These are phyloP conservation scores for Cenopis cana DNA, from an alignment of 2,888 invertebrate genomes.

Conservation along the genomic window DNA sequence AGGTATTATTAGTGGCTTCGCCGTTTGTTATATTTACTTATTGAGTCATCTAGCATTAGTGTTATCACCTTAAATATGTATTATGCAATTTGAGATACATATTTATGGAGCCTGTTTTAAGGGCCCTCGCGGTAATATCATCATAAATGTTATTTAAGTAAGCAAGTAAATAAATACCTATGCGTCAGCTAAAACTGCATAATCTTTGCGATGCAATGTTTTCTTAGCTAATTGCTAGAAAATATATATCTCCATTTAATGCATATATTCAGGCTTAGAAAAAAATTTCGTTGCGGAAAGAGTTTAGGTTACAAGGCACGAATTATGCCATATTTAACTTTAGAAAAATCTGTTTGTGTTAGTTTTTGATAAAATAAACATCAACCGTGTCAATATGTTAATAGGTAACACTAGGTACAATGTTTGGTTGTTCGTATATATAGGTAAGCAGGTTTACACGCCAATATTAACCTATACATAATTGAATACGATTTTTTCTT, in stretches of 20 bases:
- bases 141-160: not conserved
- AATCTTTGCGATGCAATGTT: constrained; percentile 3
- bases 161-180: not conserved
- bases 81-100: not conserved
- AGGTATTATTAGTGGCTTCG: not conserved
- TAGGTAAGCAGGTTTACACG: too few relatives aligned
- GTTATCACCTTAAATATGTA: not conserved
- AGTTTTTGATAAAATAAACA: too few relatives aligned
- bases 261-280: not conserved
- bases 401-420: too few relatives aligned
- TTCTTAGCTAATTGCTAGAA: constrained; percentile 11
- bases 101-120: too few relatives aligned
- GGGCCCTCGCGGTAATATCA: not conserved
- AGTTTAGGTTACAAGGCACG: too few relatives aligned
- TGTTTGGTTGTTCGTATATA: too few relatives aligned
- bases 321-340: not conserved
- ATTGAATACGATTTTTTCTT: not conserved
- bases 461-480: too few relatives aligned
- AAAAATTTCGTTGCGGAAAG: not conserved
- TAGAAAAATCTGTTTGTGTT: not conserved
- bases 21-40: too few relatives aligned
- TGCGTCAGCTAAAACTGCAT: not conserved
- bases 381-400: too few relatives aligned
- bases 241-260: not conserved
- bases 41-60: too few relatives aligned